phyloP scores from a whole-genome alignment of 2,113 vertebrate species.

The Alaudala cheleensis region DNA sequence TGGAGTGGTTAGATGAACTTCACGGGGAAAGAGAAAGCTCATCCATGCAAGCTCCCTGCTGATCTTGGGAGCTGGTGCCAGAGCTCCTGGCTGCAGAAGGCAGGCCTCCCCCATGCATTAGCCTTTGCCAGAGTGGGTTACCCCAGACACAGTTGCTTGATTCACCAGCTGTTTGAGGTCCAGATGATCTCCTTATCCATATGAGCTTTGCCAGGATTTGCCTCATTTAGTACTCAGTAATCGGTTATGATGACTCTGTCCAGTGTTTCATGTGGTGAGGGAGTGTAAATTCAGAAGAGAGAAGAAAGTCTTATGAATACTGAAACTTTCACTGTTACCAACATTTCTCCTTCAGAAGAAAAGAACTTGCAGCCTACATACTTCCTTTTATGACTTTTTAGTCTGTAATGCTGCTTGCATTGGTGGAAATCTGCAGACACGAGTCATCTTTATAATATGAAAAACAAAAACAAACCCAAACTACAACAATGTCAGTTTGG shows the following conservation, averaged over 20 bases:
- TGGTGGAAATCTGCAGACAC: not conserved
- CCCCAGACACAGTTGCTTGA: not conserved
- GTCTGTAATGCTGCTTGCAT: not conserved
- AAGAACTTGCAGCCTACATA: not conserved
- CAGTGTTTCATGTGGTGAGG: not conserved
- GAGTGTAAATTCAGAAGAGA: not conserved
- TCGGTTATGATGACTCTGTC: not conserved
- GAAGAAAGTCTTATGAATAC: not conserved
- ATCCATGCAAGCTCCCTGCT: not conserved
- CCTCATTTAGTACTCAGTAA: not conserved
- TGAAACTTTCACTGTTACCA: not conserved
- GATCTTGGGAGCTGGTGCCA: not conserved
- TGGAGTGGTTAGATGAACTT: not conserved
- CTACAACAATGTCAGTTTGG: not conserved
- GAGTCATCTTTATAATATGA: not conserved
- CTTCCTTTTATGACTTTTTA: not conserved
- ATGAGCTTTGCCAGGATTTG: not conserved
- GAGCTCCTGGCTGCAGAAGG: not conserved
- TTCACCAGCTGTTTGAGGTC: not conserved
- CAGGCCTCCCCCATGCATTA: not conserved
- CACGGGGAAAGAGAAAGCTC: not conserved
- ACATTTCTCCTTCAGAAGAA: not conserved
- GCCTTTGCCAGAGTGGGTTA: not conserved
- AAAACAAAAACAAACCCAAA: not conserved
- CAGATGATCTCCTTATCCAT: not conserved